Conservation (phyloP, 2,113 vertebrate species). For the Epinephelus moara region DNA sequence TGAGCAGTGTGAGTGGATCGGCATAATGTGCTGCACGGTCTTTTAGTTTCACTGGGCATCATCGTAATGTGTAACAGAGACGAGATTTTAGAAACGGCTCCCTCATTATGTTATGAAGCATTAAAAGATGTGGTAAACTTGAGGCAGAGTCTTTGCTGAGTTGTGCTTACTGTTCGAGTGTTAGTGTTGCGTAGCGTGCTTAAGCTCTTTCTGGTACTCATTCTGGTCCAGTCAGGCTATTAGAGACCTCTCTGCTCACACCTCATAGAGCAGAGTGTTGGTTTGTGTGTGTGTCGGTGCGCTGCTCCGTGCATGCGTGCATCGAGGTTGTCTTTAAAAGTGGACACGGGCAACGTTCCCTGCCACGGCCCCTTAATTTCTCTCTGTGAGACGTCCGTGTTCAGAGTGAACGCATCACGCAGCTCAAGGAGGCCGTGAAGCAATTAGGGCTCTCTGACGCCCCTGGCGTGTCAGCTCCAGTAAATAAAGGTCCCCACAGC, state of each 20-base stretch:
- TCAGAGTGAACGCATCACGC: slow-evolving; percentile 58
- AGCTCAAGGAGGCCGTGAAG: slow-evolving; percentile 69
- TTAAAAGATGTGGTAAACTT: slow-evolving; percentile 8
- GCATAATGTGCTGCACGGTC: slow-evolving; percentile 21
- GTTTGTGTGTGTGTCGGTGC: slow-evolving; percentile 40
- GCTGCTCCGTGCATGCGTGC: slow-evolving; percentile 19
- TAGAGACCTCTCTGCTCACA: slow-evolving; percentile 51
- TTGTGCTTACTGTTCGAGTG: slow-evolving; percentile 17
- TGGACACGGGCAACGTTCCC: slow-evolving; percentile 54
- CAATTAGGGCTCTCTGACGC: slow-evolving; percentile 74
- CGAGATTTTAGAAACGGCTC: slow-evolving; percentile 33
- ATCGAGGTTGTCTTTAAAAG: slow-evolving; percentile 56
- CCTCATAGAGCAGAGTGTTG: slow-evolving; percentile 40
- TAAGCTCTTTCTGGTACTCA: slow-evolving; percentile 34
- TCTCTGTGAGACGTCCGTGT: slow-evolving; percentile 61
- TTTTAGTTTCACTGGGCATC: slow-evolving; percentile 31
- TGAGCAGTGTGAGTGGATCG: slow-evolving; percentile 34
- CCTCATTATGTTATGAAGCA: slow-evolving; percentile 21
- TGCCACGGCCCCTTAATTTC: slow-evolving; percentile 57
- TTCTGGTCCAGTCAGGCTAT: slow-evolving; percentile 35
- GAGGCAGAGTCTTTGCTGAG: not conserved
- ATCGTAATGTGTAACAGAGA: slow-evolving; percentile 35
- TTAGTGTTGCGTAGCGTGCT: slow-evolving; percentile 38
- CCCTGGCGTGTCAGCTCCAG: slow-evolving; percentile 67
- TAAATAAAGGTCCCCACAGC: slow-evolving; percentile 70